These are phyloP conservation scores for Microdon myrmicae DNA, from an alignment of 2,888 invertebrate genomes.

Conservation along the genomic window DNA sequence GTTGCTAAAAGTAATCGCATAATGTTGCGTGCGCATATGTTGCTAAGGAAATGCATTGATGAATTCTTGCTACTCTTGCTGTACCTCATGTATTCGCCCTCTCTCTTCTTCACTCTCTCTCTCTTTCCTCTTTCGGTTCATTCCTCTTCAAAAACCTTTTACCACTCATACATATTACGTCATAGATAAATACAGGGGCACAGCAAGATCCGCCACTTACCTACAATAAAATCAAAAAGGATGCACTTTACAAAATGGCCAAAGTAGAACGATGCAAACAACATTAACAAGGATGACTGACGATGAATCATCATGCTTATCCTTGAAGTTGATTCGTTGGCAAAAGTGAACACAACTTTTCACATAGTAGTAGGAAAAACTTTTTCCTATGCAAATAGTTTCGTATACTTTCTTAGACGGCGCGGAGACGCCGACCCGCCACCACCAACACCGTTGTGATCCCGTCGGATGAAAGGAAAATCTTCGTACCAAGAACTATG, in stretches of 20 bases:
- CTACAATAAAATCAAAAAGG: slow-evolving; percentile 3
- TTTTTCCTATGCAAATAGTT: slow-evolving; percentile 44
- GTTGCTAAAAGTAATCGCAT: slow-evolving; percentile 22
- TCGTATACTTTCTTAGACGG: slow-evolving; percentile 47
- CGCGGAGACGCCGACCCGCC: slow-evolving; percentile 30
- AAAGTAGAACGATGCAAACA: slow-evolving; percentile 25
- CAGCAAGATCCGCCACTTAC: neutral
- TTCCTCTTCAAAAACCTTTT: too few relatives aligned
- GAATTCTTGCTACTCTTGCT: neutral
- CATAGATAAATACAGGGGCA: too few relatives aligned
- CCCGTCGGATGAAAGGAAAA: slow-evolving; percentile 45
- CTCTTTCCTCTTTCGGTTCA: slow-evolving; percentile 27
- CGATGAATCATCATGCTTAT: slow-evolving; percentile 39
- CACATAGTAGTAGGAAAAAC: slow-evolving; percentile 8
- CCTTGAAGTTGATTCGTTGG: slow-evolving; percentile 41
- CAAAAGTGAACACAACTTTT: slow-evolving; percentile 37
- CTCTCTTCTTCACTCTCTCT: neutral
- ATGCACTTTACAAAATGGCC: slow-evolving; percentile 38
- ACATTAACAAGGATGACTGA: neutral
- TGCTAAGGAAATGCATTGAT: slow-evolving; percentile 19
- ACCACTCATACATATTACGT: too few relatives aligned
- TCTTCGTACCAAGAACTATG: slow-evolving; percentile 32
- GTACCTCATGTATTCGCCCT: neutral
- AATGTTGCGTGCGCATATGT: slow-evolving; percentile 51
- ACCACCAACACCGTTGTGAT: slow-evolving; percentile 18